Percentiles rank a stretch among this genome's conserved stretches.
phyloP scores from a whole-genome alignment of 2,797 vertebrate species.

The Macropus fuliginosus region DNA sequence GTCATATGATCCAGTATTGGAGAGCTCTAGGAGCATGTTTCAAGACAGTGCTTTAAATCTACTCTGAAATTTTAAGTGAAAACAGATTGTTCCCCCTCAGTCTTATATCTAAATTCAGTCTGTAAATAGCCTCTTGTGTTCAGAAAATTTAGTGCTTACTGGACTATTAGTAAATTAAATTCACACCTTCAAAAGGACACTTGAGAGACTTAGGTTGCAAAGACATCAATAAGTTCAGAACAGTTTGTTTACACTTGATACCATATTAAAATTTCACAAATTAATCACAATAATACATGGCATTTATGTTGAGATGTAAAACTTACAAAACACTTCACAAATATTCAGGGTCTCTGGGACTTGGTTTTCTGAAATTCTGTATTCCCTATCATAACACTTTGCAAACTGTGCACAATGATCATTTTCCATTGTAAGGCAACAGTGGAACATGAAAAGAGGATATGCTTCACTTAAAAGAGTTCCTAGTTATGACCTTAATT shows the following conservation, averaged over 20 bases:
- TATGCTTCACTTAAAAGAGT: neutral
- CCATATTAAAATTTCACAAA: neutral
- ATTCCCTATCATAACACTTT: neutral
- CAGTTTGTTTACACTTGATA: neutral
- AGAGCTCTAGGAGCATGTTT: neutral
- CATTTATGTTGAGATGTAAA: neutral
- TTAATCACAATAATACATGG: neutral
- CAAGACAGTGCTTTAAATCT: neutral
- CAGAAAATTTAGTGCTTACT: neutral
- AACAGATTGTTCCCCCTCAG: neutral
- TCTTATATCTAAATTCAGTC: neutral
- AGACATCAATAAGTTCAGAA: neutral
- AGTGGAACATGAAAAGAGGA: neutral
- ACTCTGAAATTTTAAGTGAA: constrained; percentile 1
- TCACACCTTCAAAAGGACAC: neutral
- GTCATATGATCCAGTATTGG: neutral
- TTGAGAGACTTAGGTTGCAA: neutral
- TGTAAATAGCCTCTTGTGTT: neutral
- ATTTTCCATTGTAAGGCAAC: neutral
- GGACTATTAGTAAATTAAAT: neutral
- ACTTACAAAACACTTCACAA: neutral
- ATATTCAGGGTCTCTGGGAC: neutral
- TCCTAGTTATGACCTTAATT: neutral
- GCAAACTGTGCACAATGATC: neutral
- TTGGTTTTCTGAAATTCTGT: neutral